These are phyloP conservation scores for Terrapene triunguis DNA, from an alignment of 2,113 vertebrate species.

Conservation along the genomic window DNA sequence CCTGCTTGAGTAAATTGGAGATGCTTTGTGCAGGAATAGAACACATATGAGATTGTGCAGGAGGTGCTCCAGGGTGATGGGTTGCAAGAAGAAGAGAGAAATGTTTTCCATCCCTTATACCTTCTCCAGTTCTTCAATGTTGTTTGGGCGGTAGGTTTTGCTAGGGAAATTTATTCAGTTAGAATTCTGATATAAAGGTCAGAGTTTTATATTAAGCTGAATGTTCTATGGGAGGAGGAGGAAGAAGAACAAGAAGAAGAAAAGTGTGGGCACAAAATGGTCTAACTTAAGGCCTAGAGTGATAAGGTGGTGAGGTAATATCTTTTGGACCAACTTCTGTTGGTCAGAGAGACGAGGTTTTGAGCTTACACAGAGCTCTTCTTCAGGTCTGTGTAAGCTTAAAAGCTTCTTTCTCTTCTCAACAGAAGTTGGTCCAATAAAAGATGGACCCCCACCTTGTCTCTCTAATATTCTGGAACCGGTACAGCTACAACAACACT, in stretches of 20 bases:
- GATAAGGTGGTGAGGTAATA: neutral
- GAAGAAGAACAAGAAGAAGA: neutral
- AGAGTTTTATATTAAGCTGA: neutral
- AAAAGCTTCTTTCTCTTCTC: neutral
- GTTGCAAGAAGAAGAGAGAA: neutral
- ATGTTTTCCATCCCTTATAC: neutral
- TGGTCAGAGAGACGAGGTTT: neutral
- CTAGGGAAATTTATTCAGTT: neutral
- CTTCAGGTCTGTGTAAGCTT: neutral
- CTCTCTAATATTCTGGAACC: neutral
- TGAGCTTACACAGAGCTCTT: neutral
- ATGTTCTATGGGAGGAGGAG: neutral
- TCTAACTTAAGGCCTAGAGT: neutral
- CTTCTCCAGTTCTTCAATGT: neutral
- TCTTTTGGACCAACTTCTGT: neutral
- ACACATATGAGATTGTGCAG: neutral
- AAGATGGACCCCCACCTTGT: neutral
- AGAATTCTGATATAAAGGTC: neutral
- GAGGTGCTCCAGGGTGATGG: neutral
- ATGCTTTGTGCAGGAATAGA: neutral
- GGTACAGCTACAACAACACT: neutral
- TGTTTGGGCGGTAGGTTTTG: neutral
- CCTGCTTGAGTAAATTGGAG: neutral
- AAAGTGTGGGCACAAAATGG: neutral
- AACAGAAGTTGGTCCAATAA: neutral